A percentile compares a stretch with the other conserved stretches of the same genome.
phyloP scores from a whole-genome alignment of 2,113 vertebrate species.

The human region DNA sequence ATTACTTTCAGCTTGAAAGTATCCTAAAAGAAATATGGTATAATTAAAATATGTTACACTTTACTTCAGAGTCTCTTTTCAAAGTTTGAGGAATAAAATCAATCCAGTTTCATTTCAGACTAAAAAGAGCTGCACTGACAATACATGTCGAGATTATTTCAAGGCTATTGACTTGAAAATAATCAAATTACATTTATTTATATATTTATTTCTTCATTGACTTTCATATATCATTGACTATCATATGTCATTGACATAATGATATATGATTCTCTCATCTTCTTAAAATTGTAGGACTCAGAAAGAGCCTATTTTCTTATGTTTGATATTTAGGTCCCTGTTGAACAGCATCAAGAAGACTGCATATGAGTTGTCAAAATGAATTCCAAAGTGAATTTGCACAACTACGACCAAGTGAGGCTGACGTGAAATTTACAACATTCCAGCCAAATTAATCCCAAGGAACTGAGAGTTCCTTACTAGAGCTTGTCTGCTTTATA shows the following conservation, averaged over 20 bases:
- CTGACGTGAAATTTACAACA: not conserved
- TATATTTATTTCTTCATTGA: not conserved
- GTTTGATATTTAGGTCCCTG: not conserved
- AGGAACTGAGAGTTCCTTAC: not conserved
- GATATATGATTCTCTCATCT: slow-evolving; percentile 1
- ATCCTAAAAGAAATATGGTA: not conserved
- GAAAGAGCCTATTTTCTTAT: not conserved
- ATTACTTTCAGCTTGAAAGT: not conserved
- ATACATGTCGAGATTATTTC: slow-evolving; percentile 47
- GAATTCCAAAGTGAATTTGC: not conserved
- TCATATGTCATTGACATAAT: not conserved
- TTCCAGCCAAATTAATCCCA: not conserved
- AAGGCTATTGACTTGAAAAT: no score
- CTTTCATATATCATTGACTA: not conserved
- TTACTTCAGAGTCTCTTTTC: slow-evolving; percentile 50
- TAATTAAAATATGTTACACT: slow-evolving; percentile 6
- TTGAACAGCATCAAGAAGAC: not conserved
- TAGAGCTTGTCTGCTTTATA: not conserved
- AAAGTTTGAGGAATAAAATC: slow-evolving; percentile 51
- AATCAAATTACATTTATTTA: no score
- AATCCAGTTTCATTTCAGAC: not conserved
- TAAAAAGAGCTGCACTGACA: slow-evolving; percentile 43
- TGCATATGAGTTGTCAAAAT: not conserved
- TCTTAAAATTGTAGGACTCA: not conserved
- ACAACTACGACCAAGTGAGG: not conserved